Evolutionary conservation across 2,888 invertebrate species (phyloP).

Genomic region (Leptinotarsa peninsularis): DNA sequence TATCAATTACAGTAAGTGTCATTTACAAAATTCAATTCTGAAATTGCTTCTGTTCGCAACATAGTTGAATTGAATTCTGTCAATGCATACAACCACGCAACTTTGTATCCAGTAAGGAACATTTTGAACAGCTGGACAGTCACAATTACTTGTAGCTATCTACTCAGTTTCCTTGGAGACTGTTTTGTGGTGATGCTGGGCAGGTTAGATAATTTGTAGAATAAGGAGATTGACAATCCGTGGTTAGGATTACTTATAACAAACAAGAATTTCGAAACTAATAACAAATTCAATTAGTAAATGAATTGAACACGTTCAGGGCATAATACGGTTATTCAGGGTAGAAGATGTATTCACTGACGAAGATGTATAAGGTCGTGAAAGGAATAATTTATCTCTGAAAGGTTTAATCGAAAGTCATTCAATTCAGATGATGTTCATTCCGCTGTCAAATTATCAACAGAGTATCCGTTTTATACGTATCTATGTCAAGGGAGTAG

Average conservation of each 20-base stretch:
- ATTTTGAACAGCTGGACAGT: neutral
- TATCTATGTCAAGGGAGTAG: too few relatives aligned
- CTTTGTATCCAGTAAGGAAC: neutral
- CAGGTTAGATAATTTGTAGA: slow-evolving; percentile 4
- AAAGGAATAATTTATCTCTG: too few relatives aligned
- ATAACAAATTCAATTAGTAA: neutral
- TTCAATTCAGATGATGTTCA: too few relatives aligned
- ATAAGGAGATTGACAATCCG: neutral
- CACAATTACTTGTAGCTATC: neutral
- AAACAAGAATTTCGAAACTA: slow-evolving; percentile 6
- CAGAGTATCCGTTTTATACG: too few relatives aligned
- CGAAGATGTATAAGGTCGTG: too few relatives aligned
- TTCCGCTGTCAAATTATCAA: too few relatives aligned
- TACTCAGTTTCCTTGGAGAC: slow-evolving; percentile 2
- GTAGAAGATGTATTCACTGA: neutral
- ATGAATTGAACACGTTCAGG: neutral
- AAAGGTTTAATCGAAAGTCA: too few relatives aligned
- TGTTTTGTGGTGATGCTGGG: slow-evolving; percentile 10
- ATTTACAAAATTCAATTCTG: neutral
- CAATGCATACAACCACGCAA: neutral
- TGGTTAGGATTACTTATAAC: neutral
- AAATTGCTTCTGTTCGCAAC: neutral
- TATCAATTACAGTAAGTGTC: neutral
- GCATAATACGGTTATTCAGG: neutral
- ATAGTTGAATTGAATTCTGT: neutral